phyloP scores from a whole-genome alignment of 2,888 invertebrate genomes.

The Endomychus coccineus region DNA sequence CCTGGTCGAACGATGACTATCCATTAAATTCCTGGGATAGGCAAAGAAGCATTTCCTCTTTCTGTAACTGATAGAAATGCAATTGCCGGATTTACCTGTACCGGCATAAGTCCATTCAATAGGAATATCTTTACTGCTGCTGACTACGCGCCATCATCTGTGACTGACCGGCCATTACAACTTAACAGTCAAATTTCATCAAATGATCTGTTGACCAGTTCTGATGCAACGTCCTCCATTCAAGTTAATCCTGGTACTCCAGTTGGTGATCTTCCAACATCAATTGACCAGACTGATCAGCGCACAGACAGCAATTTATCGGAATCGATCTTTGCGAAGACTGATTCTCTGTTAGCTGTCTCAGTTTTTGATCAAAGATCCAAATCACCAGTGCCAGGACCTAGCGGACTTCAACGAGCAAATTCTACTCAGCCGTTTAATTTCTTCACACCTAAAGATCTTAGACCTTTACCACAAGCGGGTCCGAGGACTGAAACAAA shows the following conservation, averaged over 20 bases:
- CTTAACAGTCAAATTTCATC: not conserved
- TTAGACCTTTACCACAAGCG: constrained; percentile 21
- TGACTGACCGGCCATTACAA: constrained; percentile 17
- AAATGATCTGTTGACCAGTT: constrained; percentile 5
- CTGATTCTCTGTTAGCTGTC: constrained; percentile 3
- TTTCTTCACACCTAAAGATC: constrained; percentile 16
- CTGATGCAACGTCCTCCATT: constrained; percentile 4
- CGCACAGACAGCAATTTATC: constrained; percentile 1
- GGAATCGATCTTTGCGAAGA: not conserved
- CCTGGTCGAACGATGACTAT: constrained; percentile 28
- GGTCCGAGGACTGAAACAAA: constrained; percentile 16
- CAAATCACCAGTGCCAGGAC: constrained; percentile 9
- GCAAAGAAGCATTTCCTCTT: constrained; percentile 17
- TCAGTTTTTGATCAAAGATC: constrained; percentile 5
- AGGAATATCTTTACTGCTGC: constrained; percentile 18
- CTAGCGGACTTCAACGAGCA: constrained; percentile 9
- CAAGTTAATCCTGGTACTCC: constrained; percentile 2
- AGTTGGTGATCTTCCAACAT: constrained; percentile 4
- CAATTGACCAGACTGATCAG: no score
- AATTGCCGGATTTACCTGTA: constrained; percentile 17
- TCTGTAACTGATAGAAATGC: constrained; percentile 21
- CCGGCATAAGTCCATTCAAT: constrained; percentile 25
- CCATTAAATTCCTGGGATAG: constrained; percentile 27
- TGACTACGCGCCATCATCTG: constrained; percentile 3
- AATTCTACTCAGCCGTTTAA: constrained; percentile 3